Evolutionary conservation across 1,140 invertebrate species (phyloP).

Genomic region (Papilio aristodemus): DNA sequence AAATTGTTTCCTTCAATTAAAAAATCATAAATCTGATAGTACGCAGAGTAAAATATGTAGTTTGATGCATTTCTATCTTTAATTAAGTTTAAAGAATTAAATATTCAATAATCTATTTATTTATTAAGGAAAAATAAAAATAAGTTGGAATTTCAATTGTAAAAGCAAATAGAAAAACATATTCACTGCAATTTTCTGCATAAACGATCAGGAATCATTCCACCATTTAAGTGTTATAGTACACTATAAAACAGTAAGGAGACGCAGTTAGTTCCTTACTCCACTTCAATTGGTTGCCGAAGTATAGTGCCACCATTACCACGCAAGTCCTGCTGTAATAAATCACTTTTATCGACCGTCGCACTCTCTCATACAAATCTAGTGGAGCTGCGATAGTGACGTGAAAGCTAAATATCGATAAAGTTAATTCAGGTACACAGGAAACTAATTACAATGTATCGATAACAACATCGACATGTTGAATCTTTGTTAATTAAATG

Average conservation of each 20-base stretch:
- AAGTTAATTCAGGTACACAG: neutral
- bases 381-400: neutral
- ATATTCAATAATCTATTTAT: too few relatives aligned
- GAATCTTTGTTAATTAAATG: neutral
- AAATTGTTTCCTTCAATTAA: too few relatives aligned
- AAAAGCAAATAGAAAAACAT: too few relatives aligned
- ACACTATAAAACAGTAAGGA: neutral
- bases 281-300: neutral
- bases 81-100: too few relatives aligned
- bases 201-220: neutral
- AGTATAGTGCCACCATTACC: slow-evolving; percentile 11
- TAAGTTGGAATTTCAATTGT: too few relatives aligned
- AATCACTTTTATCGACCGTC: slow-evolving; percentile 19
- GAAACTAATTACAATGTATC: neutral
- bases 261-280: neutral
- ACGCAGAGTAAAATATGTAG: too few relatives aligned
- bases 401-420: neutral
- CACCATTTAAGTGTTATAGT: neutral
- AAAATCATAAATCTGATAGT: too few relatives aligned
- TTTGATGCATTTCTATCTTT: too few relatives aligned
- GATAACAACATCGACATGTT: neutral
- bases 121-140: too few relatives aligned
- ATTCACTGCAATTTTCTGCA: too few relatives aligned
- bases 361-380: neutral
- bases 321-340: neutral